Evolutionary conservation across 2,888 invertebrate species (phyloP).

Genomic region (Nomada fucata): DNA sequence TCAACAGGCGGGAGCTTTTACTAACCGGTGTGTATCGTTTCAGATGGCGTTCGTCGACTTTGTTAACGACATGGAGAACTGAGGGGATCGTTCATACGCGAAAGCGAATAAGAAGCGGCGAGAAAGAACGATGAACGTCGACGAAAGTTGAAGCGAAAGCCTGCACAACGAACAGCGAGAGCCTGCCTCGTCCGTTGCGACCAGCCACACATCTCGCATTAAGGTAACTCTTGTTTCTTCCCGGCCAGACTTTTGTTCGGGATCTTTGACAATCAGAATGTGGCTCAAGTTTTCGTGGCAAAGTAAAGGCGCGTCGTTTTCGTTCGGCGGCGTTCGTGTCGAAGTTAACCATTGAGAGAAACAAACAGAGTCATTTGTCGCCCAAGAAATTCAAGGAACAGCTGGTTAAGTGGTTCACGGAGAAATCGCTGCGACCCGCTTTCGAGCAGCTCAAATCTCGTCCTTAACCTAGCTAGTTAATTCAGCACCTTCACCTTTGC

Average conservation of each 20-base stretch:
- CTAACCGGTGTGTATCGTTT: constrained; percentile 31
- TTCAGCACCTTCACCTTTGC: constrained; percentile 65
- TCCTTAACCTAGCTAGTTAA: constrained; percentile 63
- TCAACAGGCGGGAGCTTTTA: not conserved
- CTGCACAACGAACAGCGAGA: constrained; percentile 79
- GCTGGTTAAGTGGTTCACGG: constrained; percentile 30
- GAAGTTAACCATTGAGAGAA: not conserved
- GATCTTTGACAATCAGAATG: not conserved
- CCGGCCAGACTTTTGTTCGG: no score
- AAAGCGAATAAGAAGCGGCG: constrained; percentile 61
- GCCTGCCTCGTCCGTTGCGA: constrained; percentile 81
- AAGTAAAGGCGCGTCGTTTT: not conserved
- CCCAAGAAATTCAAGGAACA: constrained; percentile 23
- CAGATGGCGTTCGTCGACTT: constrained; percentile 65
- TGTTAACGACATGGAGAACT: constrained; percentile 65
- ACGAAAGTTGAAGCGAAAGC: constrained; percentile 75
- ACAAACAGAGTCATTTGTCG: not conserved
- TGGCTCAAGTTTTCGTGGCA: not conserved
- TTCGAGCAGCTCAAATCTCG: constrained; percentile 53
- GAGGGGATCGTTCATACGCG: constrained; percentile 57
- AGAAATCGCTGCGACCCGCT: constrained; percentile 47
- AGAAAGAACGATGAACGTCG: constrained; percentile 72
- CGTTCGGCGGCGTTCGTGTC: constrained; percentile 8
- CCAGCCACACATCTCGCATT: constrained; percentile 81
- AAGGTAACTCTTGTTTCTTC: constrained; percentile 72